phyloP scores from a whole-genome alignment of 92 coral and sea anemone species.

The Meandrina meandrites region DNA sequence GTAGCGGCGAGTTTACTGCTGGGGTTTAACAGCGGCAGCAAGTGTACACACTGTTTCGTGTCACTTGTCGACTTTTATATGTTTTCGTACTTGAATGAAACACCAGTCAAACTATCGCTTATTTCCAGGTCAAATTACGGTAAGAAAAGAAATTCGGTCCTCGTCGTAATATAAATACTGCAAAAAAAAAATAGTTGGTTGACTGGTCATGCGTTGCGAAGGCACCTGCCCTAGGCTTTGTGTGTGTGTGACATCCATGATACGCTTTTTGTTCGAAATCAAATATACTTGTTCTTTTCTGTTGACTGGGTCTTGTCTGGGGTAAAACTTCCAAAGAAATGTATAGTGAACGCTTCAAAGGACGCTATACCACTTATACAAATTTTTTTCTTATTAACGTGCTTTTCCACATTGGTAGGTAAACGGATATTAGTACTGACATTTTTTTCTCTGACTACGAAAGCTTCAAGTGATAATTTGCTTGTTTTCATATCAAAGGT shows the following conservation, averaged over 20 bases:
- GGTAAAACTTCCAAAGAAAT: not conserved
- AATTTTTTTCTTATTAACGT: not conserved
- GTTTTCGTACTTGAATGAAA: not conserved
- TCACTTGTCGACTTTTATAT: too few relatives aligned
- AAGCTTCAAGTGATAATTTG: not conserved
- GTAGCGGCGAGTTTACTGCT: too few relatives aligned
- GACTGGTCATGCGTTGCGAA: conserved; percentile 7
- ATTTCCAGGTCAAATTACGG: not conserved
- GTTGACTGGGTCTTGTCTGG: not conserved
- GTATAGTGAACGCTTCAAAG: not conserved
- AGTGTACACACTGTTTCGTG: not conserved
- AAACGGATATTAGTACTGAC: not conserved
- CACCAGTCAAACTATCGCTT: not conserved
- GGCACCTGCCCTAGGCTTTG: conserved; percentile 21
- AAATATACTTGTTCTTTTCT: not conserved
- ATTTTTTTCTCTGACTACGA: not conserved
- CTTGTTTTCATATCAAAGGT: not conserved
- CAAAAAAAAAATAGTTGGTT: not conserved
- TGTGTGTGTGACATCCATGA: not conserved
- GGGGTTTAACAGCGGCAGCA: not conserved
- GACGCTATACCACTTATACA: not conserved
- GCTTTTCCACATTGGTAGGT: conserved; percentile 10
- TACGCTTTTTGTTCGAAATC: not conserved
- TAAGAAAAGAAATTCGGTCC: not conserved
- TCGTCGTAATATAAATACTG: not conserved